Evolutionary conservation across 2,888 invertebrate species (phyloP), one percentile per base, ranked within the genome.

Genomic region (Ptycholaimellus sp.): DNA sequence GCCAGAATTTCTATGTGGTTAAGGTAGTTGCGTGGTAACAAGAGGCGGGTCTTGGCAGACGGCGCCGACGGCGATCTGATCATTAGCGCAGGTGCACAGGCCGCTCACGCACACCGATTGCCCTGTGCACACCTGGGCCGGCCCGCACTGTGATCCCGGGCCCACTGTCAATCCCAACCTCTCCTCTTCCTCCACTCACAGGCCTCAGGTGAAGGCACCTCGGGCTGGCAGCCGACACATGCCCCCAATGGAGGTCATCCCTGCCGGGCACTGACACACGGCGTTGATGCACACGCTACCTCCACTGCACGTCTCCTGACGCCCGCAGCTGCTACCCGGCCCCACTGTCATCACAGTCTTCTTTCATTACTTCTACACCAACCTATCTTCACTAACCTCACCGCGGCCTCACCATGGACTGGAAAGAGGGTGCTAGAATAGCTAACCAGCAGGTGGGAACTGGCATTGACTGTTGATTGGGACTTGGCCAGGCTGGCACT

Each of bases 381-480:
- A 40, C 23, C 7, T 11, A 9, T 16, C 13, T 31, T 9, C 14
- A 21, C 11, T 34, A 34, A 30, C 28, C 14, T n/a, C 35, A 27
- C 13, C 14, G 32, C 18, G 13, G 13, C 11, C n/a, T 14, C 13
- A 31, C 11, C 13, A 31, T 11, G n/a, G 32, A 31, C n/a, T 31
- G 13, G 32, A n/a, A 27, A 27, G n/a, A n/a, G n/a, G 27, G 9
- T 27, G 11, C 9, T 11, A 27, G n/a, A 27, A 11, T 9, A 3
- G n/a, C 30, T 23, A 22, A 50, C 51, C 50, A 2, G 48, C 39
- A 4, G 48, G 46, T 1, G 52, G 53, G 30, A 44, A 40, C 33
- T 48, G 49, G 30, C 52, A 52, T 6, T 38, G 36, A 27, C 44
- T 49, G 28, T 50, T 43, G 25, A 51, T 38, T 5, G 47, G 36